Evolutionary conservation across 2,888 invertebrate species (phyloP).

Genomic region (Cheilosia grossa): DNA sequence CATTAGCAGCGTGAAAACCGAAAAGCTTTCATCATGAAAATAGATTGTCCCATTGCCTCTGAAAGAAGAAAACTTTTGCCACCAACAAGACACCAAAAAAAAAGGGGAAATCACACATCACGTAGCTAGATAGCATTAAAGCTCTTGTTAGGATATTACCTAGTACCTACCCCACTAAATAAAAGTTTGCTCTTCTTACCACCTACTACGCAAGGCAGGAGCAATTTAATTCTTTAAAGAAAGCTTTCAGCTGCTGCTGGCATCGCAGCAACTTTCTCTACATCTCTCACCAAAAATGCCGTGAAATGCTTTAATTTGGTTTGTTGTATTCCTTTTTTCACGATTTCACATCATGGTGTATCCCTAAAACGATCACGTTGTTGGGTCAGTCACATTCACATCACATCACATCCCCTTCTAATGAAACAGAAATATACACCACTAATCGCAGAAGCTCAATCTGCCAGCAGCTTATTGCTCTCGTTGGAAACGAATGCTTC

Average conservation of each 20-base stretch:
- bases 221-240: conserved; percentile 21
- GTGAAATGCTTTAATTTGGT: conserved; percentile 29
- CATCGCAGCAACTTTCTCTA: conserved; percentile 1
- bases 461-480: conserved; percentile 62
- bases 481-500: conserved; percentile 76
- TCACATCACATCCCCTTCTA: conserved; percentile 25
- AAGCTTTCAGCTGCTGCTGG: conserved; percentile 64
- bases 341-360: conserved; percentile 40
- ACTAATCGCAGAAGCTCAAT: conserved; percentile 68
- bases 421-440: conserved; percentile 20
- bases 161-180: conserved; percentile 70
- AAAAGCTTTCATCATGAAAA: conserved; percentile 60
- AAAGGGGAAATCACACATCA: conserved; percentile 5
- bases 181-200: conserved; percentile 49
- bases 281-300: conserved; percentile 16
- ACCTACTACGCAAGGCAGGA: conserved; percentile 56
- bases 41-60: conserved; percentile 62
- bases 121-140: conserved; percentile 16
- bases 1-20: conserved; percentile 53
- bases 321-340: conserved; percentile 41
- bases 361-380: conserved; percentile 64
- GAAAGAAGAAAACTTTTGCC: conserved; percentile 26
- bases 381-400: conserved; percentile 43
- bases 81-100: background rate
- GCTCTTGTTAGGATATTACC: conserved; percentile 66